phyloP scores from a whole-genome alignment of 2,797 vertebrate genomes.

The Halcyon badia region DNA sequence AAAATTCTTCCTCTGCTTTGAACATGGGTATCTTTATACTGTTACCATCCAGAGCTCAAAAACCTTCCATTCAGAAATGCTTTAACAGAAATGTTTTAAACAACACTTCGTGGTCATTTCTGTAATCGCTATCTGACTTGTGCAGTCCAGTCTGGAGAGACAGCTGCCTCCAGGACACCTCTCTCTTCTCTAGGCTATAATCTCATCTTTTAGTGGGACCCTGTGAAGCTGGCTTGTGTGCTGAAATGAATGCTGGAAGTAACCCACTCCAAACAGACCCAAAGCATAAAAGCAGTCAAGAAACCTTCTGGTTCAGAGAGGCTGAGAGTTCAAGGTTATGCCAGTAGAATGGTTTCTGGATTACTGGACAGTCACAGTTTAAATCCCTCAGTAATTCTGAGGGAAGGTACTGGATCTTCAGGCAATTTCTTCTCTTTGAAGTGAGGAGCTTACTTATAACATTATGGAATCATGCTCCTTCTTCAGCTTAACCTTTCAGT shows the following conservation, averaged over 20 bases:
- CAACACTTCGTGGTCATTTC: neutral
- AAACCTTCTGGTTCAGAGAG: neutral
- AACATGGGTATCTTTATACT: neutral
- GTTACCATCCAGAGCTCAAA: neutral
- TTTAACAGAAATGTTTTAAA: neutral
- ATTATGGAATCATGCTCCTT: neutral
- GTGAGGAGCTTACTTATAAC: neutral
- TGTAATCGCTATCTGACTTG: neutral
- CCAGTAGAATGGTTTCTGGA: neutral
- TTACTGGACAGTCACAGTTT: neutral
- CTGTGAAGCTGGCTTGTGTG: neutral
- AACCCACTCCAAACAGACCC: neutral
- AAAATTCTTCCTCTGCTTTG: neutral
- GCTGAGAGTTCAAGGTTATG: fast-evolving
- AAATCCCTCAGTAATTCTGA: neutral
- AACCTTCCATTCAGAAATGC: neutral
- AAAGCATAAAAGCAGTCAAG: neutral
- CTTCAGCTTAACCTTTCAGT: neutral
- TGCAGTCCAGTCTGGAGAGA: neutral
- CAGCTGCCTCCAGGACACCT: neutral
- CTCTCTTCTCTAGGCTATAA: neutral
- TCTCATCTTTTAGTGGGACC: neutral
- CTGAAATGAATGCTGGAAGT: neutral
- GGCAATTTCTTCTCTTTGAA: neutral
- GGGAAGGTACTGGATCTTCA: neutral